These are phyloP conservation scores for Dynastes tityus DNA, from an alignment of 2,888 invertebrate species.

Conservation along the genomic window DNA sequence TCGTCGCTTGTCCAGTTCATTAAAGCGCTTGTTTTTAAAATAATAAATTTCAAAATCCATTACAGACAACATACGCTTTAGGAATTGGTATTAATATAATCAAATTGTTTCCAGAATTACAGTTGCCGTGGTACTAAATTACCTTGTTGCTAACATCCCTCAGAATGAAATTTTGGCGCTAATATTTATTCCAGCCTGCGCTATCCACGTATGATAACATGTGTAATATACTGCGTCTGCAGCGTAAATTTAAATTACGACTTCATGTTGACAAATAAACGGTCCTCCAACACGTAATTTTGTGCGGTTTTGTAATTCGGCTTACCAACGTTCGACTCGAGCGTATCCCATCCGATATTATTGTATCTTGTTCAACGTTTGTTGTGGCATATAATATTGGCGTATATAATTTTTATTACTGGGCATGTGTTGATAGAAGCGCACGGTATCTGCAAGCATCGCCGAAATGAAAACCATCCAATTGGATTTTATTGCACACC, in stretches of 20 bases:
- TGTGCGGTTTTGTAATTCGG: neutral
- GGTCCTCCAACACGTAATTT: neutral
- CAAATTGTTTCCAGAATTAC: too few relatives aligned
- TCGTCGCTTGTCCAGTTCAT: too few relatives aligned
- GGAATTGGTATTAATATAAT: too few relatives aligned
- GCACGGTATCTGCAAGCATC: neutral
- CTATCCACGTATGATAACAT: neutral
- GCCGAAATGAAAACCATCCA: conserved; percentile 12
- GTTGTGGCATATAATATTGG: neutral
- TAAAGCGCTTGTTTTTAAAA: too few relatives aligned
- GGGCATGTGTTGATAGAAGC: neutral
- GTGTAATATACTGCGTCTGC: neutral
- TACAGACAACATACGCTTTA: too few relatives aligned
- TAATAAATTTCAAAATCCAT: too few relatives aligned
- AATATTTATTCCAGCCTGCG: neutral
- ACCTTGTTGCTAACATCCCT: neutral
- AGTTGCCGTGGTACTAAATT: neutral
- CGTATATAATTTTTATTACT: neutral
- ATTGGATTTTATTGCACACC: conserved; percentile 8
- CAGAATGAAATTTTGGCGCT: neutral
- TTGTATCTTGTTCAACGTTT: neutral
- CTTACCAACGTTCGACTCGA: neutral
- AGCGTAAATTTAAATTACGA: conserved; percentile 20
- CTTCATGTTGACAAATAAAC: neutral
- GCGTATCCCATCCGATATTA: neutral